phyloP scores from a whole-genome alignment of 2,888 invertebrate species.

The Drosophila tripunctata region DNA sequence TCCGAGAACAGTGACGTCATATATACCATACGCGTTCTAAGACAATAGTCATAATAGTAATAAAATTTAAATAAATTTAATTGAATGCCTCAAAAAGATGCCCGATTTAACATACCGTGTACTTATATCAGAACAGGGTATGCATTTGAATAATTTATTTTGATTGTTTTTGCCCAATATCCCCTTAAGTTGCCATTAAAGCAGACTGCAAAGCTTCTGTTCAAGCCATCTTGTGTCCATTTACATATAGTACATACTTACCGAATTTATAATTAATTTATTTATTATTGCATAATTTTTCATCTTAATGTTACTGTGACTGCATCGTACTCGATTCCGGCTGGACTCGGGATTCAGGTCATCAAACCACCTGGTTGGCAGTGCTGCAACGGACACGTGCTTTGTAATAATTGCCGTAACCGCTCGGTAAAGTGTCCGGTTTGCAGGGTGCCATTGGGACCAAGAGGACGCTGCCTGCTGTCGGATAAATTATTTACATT shows the following conservation, averaged over 20 bases:
- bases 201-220: not conserved
- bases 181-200: not conserved
- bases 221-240: not conserved
- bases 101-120: no score
- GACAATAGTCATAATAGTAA: no score
- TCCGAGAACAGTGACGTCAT: no score
- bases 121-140: no score
- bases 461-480: conserved; percentile 84
- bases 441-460: conserved; percentile 84
- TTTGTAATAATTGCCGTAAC: conserved; percentile 84
- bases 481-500: conserved; percentile 85
- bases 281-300: conserved; percentile 12
- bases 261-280: conserved; percentile 17
- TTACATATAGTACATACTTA: conserved; percentile 10
- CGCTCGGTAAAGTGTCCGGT: conserved; percentile 85
- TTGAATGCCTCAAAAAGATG: no score
- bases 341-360: conserved; percentile 68
- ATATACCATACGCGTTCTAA: no score
- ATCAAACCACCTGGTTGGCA: conserved; percentile 85
- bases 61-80: no score
- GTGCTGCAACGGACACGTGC: conserved; percentile 85
- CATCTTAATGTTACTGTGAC: not conserved
- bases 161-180: not conserved
- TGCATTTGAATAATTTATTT: no score
- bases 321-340: conserved; percentile 3